Evolutionary conservation across 2,888 invertebrate genomes (phyloP).

Genomic region (Sesia apiformis): DNA sequence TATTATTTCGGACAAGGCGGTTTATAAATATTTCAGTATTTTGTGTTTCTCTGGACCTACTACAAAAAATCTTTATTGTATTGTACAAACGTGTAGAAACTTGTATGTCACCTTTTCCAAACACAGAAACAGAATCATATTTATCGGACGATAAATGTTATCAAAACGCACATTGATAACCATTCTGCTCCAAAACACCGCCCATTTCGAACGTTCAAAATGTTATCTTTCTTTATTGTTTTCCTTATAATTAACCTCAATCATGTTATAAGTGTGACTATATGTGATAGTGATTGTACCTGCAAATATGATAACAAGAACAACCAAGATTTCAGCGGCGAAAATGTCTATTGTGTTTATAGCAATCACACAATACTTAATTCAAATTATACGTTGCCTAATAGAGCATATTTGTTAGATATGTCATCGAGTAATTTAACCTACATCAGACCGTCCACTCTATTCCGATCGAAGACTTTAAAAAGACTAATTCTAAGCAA

Average conservation of each 20-base stretch:
- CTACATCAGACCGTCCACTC: conserved; percentile 19
- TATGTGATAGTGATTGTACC: conserved; percentile 42
- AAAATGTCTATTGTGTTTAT: conserved; percentile 44
- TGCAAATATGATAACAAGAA: conserved; percentile 25
- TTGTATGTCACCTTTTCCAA: neutral
- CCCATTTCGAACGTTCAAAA: neutral
- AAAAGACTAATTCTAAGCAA: conserved; percentile 33
- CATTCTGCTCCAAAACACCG: neutral
- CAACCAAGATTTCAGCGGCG: conserved; percentile 33
- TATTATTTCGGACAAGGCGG: no score
- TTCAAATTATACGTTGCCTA: conserved; percentile 31
- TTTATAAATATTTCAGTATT: no score
- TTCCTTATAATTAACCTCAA: neutral
- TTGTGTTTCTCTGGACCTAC: no score
- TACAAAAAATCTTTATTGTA: no score
- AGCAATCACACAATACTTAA: conserved; percentile 18
- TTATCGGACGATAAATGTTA: neutral
- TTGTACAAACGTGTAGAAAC: no score
- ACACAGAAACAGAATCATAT: neutral
- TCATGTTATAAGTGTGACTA: conserved; percentile 22
- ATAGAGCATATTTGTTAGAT: conserved; percentile 35
- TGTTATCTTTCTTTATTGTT: conserved; percentile 2
- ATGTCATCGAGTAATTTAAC: conserved; percentile 47
- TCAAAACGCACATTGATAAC: no score
- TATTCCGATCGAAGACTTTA: conserved; percentile 36